These are phyloP conservation scores for Orcinus orca DNA, from an alignment of 2,113 vertebrate genomes.

Conservation along the genomic window DNA sequence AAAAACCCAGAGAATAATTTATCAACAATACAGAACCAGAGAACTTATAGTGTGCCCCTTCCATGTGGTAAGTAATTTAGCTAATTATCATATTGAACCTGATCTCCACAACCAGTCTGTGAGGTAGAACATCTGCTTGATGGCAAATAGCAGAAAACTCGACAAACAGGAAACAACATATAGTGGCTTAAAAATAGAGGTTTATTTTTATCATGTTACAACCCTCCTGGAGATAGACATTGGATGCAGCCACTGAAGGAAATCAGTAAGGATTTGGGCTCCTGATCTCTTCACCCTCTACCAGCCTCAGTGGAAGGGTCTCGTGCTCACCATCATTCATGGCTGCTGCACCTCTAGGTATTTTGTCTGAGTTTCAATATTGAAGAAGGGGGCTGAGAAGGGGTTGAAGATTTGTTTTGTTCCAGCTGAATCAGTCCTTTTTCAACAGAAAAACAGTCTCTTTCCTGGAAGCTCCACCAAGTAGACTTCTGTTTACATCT, in stretches of 20 bases:
- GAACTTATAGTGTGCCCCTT: background rate
- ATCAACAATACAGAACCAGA: background rate
- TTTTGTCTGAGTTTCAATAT: background rate
- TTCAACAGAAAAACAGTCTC: background rate
- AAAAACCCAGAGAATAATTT: background rate
- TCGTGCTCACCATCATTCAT: background rate
- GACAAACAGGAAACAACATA: background rate
- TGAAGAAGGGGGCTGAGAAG: background rate
- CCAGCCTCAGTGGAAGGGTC: background rate
- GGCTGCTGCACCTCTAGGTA: fast-evolving
- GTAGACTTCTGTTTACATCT: background rate
- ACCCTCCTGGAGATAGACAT: background rate
- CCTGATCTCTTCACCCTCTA: background rate
- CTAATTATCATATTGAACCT: background rate
- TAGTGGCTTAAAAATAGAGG: background rate
- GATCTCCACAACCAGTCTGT: background rate
- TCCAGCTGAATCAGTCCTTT: background rate
- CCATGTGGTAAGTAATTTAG: background rate
- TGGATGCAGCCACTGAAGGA: background rate
- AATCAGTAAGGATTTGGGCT: background rate
- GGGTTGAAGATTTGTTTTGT: background rate
- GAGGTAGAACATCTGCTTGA: background rate
- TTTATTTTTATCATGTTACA: background rate
- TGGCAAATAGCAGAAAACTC: background rate
- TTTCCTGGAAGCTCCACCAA: background rate